Evolutionary conservation across 2,797 vertebrate species (phyloP).

Genomic region (Podargus strigoides): DNA sequence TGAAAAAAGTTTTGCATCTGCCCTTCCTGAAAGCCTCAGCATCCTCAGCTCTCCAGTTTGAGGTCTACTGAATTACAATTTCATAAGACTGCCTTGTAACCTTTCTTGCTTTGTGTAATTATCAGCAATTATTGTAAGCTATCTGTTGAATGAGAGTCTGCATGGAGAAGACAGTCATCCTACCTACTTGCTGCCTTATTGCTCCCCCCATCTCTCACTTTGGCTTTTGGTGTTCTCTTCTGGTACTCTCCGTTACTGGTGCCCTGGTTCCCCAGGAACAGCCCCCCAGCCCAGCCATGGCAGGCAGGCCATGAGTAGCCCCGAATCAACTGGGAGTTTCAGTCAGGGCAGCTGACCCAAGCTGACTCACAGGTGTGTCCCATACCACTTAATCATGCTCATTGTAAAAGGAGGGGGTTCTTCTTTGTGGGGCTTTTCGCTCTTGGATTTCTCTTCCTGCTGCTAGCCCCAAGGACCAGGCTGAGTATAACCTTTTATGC

Average conservation of each 20-base stretch:
- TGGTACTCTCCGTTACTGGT: neutral
- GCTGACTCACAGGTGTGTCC: no score
- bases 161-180: fast-evolving
- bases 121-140: neutral
- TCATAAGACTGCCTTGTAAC: neutral
- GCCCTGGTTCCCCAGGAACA: no score
- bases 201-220: neutral
- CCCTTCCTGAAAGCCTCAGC: neutral
- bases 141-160: neutral
- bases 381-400: no score
- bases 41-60: neutral
- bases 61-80: neutral
- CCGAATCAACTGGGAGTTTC: no score
- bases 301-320: no score
- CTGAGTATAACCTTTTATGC: no score
- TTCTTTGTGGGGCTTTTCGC: no score
- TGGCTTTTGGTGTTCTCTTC: neutral
- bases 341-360: no score
- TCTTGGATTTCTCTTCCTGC: no score
- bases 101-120: neutral
- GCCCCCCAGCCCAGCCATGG: no score
- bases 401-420: no score
- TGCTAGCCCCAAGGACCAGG: no score
- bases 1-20: neutral
- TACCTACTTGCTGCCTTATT: neutral